Evolutionary conservation across 2,113 vertebrate species (phyloP).

Genomic region (Daboia siamensis): DNA sequence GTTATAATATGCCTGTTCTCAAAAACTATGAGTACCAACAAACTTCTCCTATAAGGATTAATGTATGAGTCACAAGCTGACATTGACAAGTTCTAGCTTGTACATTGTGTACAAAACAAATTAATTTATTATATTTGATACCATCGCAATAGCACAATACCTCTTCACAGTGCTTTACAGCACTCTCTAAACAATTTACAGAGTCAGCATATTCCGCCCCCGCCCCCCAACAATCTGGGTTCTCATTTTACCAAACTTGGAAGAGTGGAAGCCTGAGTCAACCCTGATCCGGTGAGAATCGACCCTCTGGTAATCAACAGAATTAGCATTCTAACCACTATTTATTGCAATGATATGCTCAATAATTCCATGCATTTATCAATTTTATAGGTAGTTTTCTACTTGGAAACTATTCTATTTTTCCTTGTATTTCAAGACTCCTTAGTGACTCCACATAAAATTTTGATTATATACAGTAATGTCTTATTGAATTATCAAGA

Average conservation of each 20-base stretch:
- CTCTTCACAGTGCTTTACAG: neutral
- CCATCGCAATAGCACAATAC: neutral
- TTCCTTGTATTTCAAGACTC: neutral
- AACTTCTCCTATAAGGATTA: neutral
- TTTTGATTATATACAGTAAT: neutral
- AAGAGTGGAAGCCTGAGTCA: too few relatives aligned
- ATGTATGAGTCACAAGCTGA: neutral
- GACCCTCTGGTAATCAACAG: too few relatives aligned
- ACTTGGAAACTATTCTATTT: neutral
- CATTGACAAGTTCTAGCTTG: neutral
- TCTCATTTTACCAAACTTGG: neutral
- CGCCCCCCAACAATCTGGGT: neutral
- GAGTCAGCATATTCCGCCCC: neutral
- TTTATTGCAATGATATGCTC: neutral
- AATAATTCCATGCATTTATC: neutral
- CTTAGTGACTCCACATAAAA: neutral
- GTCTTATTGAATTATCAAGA: neutral
- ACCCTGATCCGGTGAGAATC: neutral
- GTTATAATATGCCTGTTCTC: neutral
- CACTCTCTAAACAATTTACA: neutral
- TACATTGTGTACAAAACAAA: neutral
- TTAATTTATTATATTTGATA: neutral
- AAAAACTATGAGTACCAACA: neutral
- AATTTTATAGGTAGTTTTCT: neutral
- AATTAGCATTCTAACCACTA: neutral